Conservation (phyloP, 2,888 invertebrate species). For the Allacma fusca region DNA sequence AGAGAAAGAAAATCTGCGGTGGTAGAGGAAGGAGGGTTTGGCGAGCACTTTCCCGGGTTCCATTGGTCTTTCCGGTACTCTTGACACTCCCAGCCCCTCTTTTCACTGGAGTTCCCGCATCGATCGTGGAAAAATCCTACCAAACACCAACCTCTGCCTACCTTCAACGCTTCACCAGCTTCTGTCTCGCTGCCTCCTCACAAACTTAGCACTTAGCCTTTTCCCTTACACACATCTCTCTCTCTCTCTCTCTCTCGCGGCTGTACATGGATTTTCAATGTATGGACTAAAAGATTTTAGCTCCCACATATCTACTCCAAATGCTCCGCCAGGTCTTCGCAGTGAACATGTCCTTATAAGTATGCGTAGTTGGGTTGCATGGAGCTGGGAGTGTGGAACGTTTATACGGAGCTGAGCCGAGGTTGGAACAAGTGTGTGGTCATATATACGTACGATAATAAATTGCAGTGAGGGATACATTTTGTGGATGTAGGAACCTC, state of each 20-base stretch:
- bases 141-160: conserved; percentile 46
- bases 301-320: conserved; percentile 1
- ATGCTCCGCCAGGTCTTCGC: neutral
- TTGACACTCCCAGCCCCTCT: conserved; percentile 62
- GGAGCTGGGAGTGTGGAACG: conserved; percentile 9
- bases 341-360: no score
- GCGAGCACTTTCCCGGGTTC: conserved; percentile 61
- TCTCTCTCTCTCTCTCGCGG: conserved; percentile 5
- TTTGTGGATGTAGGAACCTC: neutral
- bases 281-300: conserved; percentile 21
- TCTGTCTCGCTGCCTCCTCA: conserved; percentile 20
- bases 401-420: conserved; percentile 42
- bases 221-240: neutral
- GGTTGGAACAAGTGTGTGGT: no score
- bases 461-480: neutral
- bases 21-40: conserved; percentile 61
- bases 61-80: conserved; percentile 62
- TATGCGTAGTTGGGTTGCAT: conserved; percentile 4
- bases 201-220: conserved; percentile 32
- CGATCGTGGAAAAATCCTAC: conserved; percentile 52
- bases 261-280: conserved; percentile 8
- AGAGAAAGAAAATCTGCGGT: conserved; percentile 58
- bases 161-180: conserved; percentile 42
- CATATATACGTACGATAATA: neutral
- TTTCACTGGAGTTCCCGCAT: conserved; percentile 59